These are phyloP conservation scores for Nycteola revayana DNA, from an alignment of 2,888 invertebrate genomes.

Conservation along the genomic window DNA sequence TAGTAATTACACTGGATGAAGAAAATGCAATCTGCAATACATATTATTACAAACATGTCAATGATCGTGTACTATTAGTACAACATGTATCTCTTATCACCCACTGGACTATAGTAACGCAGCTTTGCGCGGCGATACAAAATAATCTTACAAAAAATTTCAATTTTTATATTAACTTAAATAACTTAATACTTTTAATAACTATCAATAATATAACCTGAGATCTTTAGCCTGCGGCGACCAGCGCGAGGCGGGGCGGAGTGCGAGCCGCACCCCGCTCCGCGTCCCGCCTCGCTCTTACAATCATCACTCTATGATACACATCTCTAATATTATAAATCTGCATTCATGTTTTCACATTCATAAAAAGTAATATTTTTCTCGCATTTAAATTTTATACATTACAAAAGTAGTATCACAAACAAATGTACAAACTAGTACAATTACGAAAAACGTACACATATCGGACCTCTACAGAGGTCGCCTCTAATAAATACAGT, in stretches of 20 bases:
- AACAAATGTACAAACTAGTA: conserved; percentile 82
- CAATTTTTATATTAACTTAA: conserved; percentile 78
- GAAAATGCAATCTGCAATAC: conserved; percentile 65
- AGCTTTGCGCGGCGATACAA: conserved; percentile 59
- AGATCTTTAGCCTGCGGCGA: conserved; percentile 71
- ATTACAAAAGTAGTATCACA: conserved; percentile 83
- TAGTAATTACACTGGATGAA: conserved; percentile 76
- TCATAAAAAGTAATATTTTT: conserved; percentile 73
- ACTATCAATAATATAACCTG: conserved; percentile 79
- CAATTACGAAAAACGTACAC: conserved; percentile 77
- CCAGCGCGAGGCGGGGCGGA: conserved; percentile 34
- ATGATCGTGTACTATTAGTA: conserved; percentile 53
- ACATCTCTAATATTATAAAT: conserved; percentile 58
- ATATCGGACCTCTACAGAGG: conserved; percentile 54
- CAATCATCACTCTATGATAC: conserved; percentile 51
- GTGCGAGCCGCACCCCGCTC: conserved; percentile 26
- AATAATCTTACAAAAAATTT: conserved; percentile 78
- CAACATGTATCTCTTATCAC: conserved; percentile 46
- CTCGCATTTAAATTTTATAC: conserved; percentile 73
- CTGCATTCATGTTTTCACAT: conserved; percentile 69
- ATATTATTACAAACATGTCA: conserved; percentile 51
- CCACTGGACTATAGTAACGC: conserved; percentile 61
- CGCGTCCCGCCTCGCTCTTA: conserved; percentile 36
- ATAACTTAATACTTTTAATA: conserved; percentile 82
- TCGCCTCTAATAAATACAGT: conserved; percentile 77